phyloP scores from a whole-genome alignment of 2,888 invertebrate species.

The Lepeophtheirus nordmannii region DNA sequence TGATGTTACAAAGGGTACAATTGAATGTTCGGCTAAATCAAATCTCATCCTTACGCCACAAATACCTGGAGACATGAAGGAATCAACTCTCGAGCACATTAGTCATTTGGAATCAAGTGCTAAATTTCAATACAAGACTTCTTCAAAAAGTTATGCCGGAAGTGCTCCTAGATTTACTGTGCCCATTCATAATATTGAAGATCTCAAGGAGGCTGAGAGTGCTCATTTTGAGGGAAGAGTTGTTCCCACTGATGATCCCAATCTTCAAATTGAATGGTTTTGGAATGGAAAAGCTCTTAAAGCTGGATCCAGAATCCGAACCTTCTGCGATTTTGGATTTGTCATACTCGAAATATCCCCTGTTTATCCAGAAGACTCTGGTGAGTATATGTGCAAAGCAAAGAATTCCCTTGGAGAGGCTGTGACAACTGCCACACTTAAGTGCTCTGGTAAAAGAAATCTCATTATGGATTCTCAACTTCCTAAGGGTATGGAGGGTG shows the following conservation, averaged over 20 bases:
- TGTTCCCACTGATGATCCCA: conserved; percentile 76
- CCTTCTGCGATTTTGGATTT: conserved; percentile 94
- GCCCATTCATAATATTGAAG: conserved; percentile 70
- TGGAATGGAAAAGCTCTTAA: conserved; percentile 78
- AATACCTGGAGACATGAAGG: conserved; percentile 87
- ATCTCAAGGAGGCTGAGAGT: conserved; percentile 74
- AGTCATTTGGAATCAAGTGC: conserved; percentile 62
- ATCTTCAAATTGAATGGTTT: conserved; percentile 77
- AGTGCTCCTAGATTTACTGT: conserved; percentile 79
- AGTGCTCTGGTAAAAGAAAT: conserved; percentile 49
- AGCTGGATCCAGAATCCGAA: conserved; percentile 80
- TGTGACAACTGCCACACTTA: conserved; percentile 40
- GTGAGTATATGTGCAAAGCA: conserved; percentile 54
- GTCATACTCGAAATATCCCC: conserved; percentile 93
- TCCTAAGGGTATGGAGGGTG: conserved; percentile 81
- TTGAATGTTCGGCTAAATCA: conserved; percentile 73
- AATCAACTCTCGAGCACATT: conserved; percentile 69
- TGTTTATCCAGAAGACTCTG: conserved; percentile 88
- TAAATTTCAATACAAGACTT: conserved; percentile 49
- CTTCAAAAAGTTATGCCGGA: conserved; percentile 48
- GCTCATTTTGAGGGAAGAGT: conserved; percentile 77
- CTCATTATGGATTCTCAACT: conserved; percentile 79
- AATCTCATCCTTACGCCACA: conserved; percentile 81
- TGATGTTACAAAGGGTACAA: conserved; percentile 63
- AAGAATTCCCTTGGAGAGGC: conserved; percentile 77